Evolutionary conservation across 2,113 vertebrate species (phyloP).

Genomic region (Setophaga kirtlandii): DNA sequence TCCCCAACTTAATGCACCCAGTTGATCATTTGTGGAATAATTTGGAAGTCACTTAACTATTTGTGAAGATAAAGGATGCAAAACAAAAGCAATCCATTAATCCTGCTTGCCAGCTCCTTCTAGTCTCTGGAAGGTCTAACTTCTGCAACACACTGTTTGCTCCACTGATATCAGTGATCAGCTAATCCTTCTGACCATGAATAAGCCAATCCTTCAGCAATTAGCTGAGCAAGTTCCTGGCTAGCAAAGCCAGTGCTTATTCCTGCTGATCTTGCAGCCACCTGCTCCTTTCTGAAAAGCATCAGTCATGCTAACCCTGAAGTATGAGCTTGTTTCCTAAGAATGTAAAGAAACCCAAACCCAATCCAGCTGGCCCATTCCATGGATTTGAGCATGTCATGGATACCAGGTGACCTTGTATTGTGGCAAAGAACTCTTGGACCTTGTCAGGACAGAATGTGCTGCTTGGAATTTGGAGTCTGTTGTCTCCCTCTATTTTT

Average conservation of each 20-base stretch:
- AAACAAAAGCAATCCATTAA: not conserved
- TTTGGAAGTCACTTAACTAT: not conserved
- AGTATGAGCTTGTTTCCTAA: constrained; percentile 27
- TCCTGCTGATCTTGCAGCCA: constrained; percentile 12
- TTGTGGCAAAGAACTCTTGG: constrained; percentile 43
- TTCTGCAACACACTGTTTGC: not conserved
- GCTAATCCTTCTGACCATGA: not conserved
- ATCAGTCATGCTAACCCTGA: constrained; percentile 11
- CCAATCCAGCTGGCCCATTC: constrained; percentile 21
- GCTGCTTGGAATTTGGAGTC: constrained; percentile 56
- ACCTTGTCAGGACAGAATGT: constrained; percentile 53
- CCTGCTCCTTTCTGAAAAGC: not conserved
- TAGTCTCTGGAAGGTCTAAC: not conserved
- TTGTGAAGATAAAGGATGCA: not conserved
- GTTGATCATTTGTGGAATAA: not conserved
- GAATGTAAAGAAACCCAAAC: not conserved
- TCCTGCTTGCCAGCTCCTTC: not conserved
- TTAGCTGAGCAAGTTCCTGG: not conserved
- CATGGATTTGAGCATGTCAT: constrained; percentile 1
- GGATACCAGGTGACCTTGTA: constrained; percentile 14
- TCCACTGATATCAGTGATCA: not conserved
- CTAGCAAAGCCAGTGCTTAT: not conserved
- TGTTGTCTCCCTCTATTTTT: constrained; percentile 1
- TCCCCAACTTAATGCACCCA: not conserved
- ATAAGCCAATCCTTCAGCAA: constrained; percentile 4